Percentiles rank a stretch among this genome's conserved stretches.
These are phyloP conservation scores for Pipistrellus kuhlii DNA, from an alignment of 2,797 vertebrate species.

Conservation along the genomic window DNA sequence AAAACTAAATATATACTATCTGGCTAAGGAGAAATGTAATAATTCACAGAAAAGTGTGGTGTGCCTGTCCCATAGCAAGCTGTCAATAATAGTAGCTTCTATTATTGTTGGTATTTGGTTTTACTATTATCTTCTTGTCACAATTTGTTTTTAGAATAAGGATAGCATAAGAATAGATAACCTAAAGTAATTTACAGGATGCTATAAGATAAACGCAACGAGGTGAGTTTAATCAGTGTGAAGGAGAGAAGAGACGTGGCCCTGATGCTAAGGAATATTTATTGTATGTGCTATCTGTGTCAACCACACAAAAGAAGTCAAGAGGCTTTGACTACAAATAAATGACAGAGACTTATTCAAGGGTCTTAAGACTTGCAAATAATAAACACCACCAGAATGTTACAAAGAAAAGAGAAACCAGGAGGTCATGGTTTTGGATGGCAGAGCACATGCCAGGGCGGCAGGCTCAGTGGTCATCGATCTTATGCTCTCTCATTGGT, in stretches of 20 bases:
- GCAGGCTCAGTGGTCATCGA: too few species aligned
- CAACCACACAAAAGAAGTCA: background rate
- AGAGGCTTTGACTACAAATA: background rate
- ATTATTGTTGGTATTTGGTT: background rate
- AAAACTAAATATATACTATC: slow-evolving; percentile 26
- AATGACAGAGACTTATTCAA: background rate
- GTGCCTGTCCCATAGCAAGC: background rate
- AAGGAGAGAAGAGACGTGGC: background rate
- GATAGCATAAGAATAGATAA: slow-evolving; percentile 31
- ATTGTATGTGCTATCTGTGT: background rate
- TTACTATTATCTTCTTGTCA: slow-evolving; percentile 46
- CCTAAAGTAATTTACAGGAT: background rate
- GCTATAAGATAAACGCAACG: background rate
- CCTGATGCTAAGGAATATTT: slow-evolving; percentile 38
- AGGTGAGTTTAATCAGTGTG: background rate
- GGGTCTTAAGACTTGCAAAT: background rate
- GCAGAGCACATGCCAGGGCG: too few species aligned
- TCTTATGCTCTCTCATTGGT: too few species aligned
- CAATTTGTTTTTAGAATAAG: slow-evolving; percentile 19
- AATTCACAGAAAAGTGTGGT: slow-evolving; percentile 1
- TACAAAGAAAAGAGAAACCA: background rate
- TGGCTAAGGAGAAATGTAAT: background rate
- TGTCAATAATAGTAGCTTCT: background rate
- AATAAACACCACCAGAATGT: background rate
- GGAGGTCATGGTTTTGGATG: too few species aligned